These are phyloP conservation scores for Clarias batrachus DNA, from an alignment of 2,113 vertebrate genomes.

Conservation along the genomic window DNA sequence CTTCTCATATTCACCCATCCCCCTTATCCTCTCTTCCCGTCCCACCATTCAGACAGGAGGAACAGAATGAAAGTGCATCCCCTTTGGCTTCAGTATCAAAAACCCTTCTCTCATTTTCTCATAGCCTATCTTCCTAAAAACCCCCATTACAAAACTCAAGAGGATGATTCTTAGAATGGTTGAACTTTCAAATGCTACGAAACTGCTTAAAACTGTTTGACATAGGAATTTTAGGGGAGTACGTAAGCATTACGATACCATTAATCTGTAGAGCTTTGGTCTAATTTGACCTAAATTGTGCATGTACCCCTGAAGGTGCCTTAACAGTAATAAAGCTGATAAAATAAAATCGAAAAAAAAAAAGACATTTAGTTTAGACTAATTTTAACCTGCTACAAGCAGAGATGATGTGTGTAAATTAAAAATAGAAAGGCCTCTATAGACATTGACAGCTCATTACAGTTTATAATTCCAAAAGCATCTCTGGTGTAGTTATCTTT, in stretches of 20 bases:
- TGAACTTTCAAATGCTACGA: neutral
- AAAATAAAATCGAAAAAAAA: too few species aligned
- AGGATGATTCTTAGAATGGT: neutral
- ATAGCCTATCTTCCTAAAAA: conserved; percentile 31
- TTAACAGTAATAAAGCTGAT: neutral
- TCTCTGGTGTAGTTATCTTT: conserved; percentile 5
- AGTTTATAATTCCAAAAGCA: neutral
- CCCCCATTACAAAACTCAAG: conserved; percentile 26
- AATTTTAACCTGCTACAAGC: neutral
- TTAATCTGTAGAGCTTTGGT: neutral
- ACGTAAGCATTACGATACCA: too few species aligned
- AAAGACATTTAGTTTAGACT: neutral
- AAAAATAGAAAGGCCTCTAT: neutral
- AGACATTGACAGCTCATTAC: conserved; percentile 8
- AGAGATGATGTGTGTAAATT: neutral
- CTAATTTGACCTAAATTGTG: neutral
- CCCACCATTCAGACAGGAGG: conserved; percentile 26
- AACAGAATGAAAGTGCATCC: conserved; percentile 32
- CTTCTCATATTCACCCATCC: conserved; percentile 34
- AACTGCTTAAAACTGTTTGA: neutral
- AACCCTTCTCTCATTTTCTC: conserved; percentile 26
- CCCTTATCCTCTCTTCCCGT: conserved; percentile 13
- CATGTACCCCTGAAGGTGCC: neutral
- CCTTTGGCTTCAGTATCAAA: conserved; percentile 42
- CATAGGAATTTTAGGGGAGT: neutral